phyloP scores from a whole-genome alignment of 2,113 vertebrate species.

The Nibea coibor region DNA sequence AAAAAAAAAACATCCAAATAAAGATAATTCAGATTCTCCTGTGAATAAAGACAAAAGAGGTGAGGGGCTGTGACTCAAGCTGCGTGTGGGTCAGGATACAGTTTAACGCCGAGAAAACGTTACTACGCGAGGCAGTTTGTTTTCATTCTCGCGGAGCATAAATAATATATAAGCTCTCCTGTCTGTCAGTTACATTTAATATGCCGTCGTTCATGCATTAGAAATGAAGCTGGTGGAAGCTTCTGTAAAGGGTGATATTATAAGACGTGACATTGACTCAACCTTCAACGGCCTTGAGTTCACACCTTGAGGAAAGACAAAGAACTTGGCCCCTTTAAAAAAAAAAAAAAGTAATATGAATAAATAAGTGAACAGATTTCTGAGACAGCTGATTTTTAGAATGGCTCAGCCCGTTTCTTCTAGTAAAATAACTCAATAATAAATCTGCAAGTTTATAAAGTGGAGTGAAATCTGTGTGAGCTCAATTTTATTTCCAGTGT shows the following conservation, averaged over 20 bases:
- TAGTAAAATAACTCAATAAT: slow-evolving; percentile 7
- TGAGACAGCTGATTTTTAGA: not conserved
- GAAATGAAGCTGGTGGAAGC: slow-evolving; percentile 62
- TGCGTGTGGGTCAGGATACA: slow-evolving; percentile 46
- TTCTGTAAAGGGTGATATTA: slow-evolving; percentile 64
- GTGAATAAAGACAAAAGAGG: slow-evolving; percentile 48
- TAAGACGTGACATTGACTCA: slow-evolving; percentile 57
- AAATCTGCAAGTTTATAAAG: slow-evolving; percentile 42
- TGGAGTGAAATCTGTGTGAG: slow-evolving; percentile 17
- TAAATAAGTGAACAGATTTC: slow-evolving; percentile 12
- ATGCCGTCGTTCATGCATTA: slow-evolving; percentile 75
- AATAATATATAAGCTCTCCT: slow-evolving; percentile 77
- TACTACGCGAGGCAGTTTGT: slow-evolving; percentile 65
- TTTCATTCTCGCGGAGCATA: slow-evolving; percentile 69
- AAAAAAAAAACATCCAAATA: slow-evolving; percentile 25
- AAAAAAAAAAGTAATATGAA: not conserved
- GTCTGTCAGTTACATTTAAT: slow-evolving; percentile 75
- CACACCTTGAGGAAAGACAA: slow-evolving; percentile 36
- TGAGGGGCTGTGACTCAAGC: slow-evolving; percentile 22
- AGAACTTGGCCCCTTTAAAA: slow-evolving; percentile 10
- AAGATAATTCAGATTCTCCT: slow-evolving; percentile 32
- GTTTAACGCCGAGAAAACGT: slow-evolving; percentile 57
- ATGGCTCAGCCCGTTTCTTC: not conserved
- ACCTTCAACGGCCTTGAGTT: slow-evolving; percentile 44
- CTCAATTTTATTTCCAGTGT: slow-evolving; percentile 30